A percentile compares a stretch with the other conserved stretches of the same genome.
phyloP scores from a whole-genome alignment of 2,113 vertebrate species.

The Lasiurus borealis region DNA sequence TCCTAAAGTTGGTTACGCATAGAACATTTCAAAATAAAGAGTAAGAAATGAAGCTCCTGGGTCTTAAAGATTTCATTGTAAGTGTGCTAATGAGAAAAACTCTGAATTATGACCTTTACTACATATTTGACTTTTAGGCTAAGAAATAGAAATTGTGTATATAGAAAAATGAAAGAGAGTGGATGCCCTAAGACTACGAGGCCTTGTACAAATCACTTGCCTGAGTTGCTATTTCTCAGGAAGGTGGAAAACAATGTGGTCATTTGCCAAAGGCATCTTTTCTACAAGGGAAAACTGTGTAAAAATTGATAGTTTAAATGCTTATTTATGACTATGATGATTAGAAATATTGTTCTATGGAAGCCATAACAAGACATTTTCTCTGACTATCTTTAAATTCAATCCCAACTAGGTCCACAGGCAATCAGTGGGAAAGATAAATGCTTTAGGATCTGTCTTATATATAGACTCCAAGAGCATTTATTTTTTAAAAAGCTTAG shows the following conservation, averaged over 20 bases:
- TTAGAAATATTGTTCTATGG: not conserved
- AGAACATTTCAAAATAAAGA: not conserved
- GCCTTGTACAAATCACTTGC: not conserved
- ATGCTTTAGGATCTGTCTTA: not conserved
- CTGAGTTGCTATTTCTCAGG: not conserved
- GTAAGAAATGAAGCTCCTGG: not conserved
- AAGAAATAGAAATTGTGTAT: not conserved
- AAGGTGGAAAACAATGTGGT: not conserved
- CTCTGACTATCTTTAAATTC: not conserved
- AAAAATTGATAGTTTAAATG: not conserved
- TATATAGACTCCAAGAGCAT: not conserved
- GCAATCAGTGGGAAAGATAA: not conserved
- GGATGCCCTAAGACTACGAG: not conserved
- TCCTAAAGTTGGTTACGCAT: not conserved
- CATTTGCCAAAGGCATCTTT: not conserved
- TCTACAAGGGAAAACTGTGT: not conserved
- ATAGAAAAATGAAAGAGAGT: not conserved
- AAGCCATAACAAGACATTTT: not conserved
- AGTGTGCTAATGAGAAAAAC: not conserved
- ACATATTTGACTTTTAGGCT: not conserved
- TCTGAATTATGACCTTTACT: not conserved
- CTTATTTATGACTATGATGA: not conserved
- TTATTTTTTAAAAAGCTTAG: not conserved
- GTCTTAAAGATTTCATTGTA: slow-evolving; percentile 2
- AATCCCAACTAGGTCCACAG: not conserved